These are phyloP conservation scores for Pygoscelis antarcticus DNA, from an alignment of 2,113 vertebrate genomes.

Conservation along the genomic window DNA sequence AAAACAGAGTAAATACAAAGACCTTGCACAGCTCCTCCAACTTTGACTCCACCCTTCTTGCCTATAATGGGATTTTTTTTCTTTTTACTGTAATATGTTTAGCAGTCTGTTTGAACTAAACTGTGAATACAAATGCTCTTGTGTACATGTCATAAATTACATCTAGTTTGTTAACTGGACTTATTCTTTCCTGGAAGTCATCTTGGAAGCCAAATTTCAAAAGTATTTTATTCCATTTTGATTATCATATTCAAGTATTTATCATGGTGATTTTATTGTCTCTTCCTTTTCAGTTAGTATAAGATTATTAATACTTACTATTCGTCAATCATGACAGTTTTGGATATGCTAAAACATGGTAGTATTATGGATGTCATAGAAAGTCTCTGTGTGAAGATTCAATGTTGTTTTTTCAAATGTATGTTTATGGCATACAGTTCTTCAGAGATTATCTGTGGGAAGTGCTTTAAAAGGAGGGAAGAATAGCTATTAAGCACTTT, in stretches of 20 bases:
- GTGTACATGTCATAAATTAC: not conserved
- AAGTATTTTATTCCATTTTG: not conserved
- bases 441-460: not conserved
- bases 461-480: not conserved
- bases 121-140: not conserved
- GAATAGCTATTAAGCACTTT: not conserved
- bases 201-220: not conserved
- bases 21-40: not conserved
- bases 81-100: not conserved
- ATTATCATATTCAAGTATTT: not conserved
- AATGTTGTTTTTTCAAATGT: not conserved
- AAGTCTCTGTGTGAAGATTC: not conserved
- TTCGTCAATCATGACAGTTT: not conserved
- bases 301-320: not conserved
- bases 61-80: too few relatives aligned
- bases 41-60: not conserved
- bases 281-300: not conserved
- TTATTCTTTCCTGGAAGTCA: not conserved
- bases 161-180: not conserved
- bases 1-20: not conserved
- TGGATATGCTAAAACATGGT: not conserved
- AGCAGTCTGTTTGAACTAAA: not conserved
- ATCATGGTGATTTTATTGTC: not conserved
- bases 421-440: not conserved
- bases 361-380: not conserved